A percentile compares a stretch with the other conserved stretches of the same genome.
These are phyloP conservation scores for Hirtodrosophila duncani DNA, from an alignment of 2,888 invertebrate genomes.

Conservation along the genomic window DNA sequence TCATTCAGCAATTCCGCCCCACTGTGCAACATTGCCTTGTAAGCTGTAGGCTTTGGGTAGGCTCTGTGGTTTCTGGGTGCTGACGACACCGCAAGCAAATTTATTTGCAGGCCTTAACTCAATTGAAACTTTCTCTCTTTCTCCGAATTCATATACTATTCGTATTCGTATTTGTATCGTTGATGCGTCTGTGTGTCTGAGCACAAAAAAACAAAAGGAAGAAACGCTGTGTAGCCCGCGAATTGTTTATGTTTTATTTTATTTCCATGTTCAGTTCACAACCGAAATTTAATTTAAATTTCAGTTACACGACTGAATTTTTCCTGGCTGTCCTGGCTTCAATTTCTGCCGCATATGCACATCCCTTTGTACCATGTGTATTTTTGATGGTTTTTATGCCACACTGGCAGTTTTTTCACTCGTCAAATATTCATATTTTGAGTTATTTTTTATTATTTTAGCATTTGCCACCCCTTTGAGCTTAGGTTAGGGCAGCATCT, in stretches of 20 bases:
- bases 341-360: constrained; percentile 47
- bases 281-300: constrained; percentile 64
- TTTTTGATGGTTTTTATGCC: constrained; percentile 33
- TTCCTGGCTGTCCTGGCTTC: no score
- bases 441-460: no score
- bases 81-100: constrained; percentile 47
- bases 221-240: background rate
- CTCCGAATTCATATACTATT: constrained; percentile 20
- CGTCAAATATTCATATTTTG: no score
- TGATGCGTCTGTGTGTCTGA: background rate
- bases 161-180: constrained; percentile 10
- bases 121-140: constrained; percentile 49
- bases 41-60: background rate
- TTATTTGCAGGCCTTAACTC: constrained; percentile 54
- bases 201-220: background rate
- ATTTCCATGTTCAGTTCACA: constrained; percentile 9
- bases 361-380: constrained; percentile 9
- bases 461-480: no score
- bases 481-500: constrained; percentile 1
- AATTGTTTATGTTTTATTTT: constrained; percentile 8
- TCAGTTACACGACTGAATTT: constrained; percentile 39
- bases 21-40: background rate
- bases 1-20: no score
- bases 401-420: constrained; percentile 7
- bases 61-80: constrained; percentile 21